phyloP scores from a whole-genome alignment of 1,140 invertebrate genomes.

The Tenebrio molitor region DNA sequence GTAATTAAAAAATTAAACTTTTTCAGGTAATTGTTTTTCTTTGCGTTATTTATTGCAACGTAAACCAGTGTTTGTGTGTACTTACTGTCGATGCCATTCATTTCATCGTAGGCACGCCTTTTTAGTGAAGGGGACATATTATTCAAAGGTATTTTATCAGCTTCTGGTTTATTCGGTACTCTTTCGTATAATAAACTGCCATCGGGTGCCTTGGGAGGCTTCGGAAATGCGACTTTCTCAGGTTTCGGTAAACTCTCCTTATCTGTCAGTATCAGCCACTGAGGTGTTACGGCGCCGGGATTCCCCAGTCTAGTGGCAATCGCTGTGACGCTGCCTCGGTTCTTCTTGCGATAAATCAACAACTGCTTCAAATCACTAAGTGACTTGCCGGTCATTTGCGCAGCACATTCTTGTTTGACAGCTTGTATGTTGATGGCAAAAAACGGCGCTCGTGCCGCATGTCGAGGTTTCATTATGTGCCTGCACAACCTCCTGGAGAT shows the following conservation, averaged over 20 bases:
- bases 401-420: constrained; percentile 86
- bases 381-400: constrained; percentile 69
- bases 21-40: no score
- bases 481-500: constrained; percentile 88
- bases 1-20: no score
- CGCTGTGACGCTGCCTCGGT: constrained; percentile 79
- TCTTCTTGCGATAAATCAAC: constrained; percentile 67
- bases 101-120: constrained; percentile 86
- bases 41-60: no score
- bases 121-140: constrained; percentile 76
- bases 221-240: constrained; percentile 85
- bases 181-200: constrained; percentile 88
- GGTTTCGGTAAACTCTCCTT: constrained; percentile 84
- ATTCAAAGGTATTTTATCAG: constrained; percentile 75
- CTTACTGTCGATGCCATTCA: constrained; percentile 91
- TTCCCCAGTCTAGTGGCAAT: constrained; percentile 84
- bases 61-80: no score
- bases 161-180: constrained; percentile 83
- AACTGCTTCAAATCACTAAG: constrained; percentile 73
- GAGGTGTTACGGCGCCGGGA: constrained; percentile 75
- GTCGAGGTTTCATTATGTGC: constrained; percentile 85
- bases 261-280: constrained; percentile 87
- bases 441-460: constrained; percentile 90
- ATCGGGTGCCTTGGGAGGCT: constrained; percentile 88
- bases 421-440: constrained; percentile 86